phyloP scores from a whole-genome alignment of 2,113 vertebrate species.

The Nesoenas mayeri region DNA sequence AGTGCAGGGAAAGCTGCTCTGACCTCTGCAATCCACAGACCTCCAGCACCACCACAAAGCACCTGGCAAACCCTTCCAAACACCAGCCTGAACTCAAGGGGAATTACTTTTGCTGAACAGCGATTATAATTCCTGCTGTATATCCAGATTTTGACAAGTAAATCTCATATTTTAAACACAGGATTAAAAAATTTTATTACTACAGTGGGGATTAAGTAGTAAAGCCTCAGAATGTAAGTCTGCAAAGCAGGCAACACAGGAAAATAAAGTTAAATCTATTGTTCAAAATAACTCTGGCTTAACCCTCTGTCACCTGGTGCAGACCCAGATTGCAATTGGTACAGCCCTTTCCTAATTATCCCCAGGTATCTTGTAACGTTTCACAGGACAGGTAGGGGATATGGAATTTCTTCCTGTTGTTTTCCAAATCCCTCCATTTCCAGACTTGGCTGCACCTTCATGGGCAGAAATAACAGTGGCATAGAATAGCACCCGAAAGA shows the following conservation, averaged over 20 bases:
- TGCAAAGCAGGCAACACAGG: constrained; percentile 49
- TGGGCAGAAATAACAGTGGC: neutral
- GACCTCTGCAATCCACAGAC: neutral
- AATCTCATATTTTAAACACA: constrained; percentile 90
- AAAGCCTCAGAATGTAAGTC: constrained; percentile 81
- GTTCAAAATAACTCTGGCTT: constrained; percentile 38
- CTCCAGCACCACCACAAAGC: constrained; percentile 2
- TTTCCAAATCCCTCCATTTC: constrained; percentile 50
- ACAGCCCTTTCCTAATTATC: neutral
- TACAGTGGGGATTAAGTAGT: constrained; percentile 79
- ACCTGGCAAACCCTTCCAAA: constrained; percentile 19
- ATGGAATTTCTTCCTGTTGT: constrained; percentile 51
- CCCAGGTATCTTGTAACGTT: neutral
- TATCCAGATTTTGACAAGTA: constrained; percentile 82
- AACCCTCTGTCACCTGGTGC: constrained; percentile 42
- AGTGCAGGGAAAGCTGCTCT: neutral
- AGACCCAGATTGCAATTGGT: neutral
- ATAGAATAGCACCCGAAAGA: neutral
- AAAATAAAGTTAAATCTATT: constrained; percentile 63
- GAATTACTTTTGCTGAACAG: constrained; percentile 56
- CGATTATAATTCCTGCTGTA: constrained; percentile 77
- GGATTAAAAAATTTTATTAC: constrained; percentile 92
- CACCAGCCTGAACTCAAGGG: neutral
- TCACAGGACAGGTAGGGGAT: neutral
- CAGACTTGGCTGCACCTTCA: neutral